Percentiles rank a stretch among this genome's conserved stretches.
Conservation (phyloP, 1,140 invertebrate species). For the Camponotus vicinus region DNA sequence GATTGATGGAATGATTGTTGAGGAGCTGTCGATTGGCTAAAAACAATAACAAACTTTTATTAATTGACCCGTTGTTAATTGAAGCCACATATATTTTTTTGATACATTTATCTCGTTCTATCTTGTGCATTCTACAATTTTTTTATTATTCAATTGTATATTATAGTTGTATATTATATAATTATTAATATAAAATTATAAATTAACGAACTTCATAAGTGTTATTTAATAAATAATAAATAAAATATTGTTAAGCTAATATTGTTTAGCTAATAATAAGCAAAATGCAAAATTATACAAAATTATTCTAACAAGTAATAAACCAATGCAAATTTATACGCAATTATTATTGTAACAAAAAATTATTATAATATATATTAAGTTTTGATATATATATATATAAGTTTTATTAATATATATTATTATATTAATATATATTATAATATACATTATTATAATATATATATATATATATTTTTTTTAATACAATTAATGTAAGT, state of each 20-base stretch:
- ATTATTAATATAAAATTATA: neutral
- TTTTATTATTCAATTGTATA: neutral
- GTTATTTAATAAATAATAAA: neutral
- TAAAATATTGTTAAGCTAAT: neutral
- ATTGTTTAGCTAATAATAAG: constrained; percentile 10
- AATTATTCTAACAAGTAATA: neutral
- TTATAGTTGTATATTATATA: neutral
- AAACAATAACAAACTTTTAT: constrained; percentile 73
- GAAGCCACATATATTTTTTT: neutral
- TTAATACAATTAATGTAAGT: neutral
- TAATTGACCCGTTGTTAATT: neutral
- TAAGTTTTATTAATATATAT: no score
- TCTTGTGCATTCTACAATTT: neutral
- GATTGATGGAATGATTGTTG: constrained; percentile 45
- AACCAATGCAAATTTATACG: neutral
- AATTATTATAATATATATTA: neutral
- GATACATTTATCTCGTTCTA: neutral
- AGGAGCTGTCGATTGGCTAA: constrained; percentile 63
- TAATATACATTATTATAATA: no score
- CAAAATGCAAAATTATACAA: neutral
- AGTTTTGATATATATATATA: neutral
- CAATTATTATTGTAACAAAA: neutral
- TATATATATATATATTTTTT: no score
- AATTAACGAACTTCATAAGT: neutral
- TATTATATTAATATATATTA: no score